These are phyloP conservation scores for Cotesia congregata DNA, from an alignment of 2,888 invertebrate genomes.

Conservation along the genomic window DNA sequence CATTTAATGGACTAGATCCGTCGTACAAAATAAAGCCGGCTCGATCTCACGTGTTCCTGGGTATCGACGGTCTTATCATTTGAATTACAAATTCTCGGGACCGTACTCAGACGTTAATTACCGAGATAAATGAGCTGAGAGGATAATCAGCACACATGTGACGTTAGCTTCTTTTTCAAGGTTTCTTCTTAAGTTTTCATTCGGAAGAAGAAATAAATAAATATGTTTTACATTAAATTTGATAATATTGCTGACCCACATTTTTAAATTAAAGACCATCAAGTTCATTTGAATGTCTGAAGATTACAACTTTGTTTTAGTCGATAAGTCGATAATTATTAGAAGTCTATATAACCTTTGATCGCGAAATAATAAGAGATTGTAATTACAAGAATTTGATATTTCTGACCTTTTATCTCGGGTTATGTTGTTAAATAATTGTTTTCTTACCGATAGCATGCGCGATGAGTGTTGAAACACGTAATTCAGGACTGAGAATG, in stretches of 20 bases:
- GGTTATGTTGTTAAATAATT: background rate
- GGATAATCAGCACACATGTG: background rate
- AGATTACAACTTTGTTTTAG: background rate
- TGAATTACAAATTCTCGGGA: constrained; percentile 28
- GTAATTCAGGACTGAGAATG: constrained; percentile 60
- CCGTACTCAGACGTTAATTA: constrained; percentile 16
- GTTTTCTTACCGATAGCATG: constrained; percentile 63
- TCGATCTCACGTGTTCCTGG: constrained; percentile 8
- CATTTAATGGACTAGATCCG: background rate
- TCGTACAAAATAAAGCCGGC: background rate
- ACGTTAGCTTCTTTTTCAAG: background rate
- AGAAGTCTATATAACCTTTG: background rate
- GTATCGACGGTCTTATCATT: background rate
- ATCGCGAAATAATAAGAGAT: background rate
- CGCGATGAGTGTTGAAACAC: constrained; percentile 66
- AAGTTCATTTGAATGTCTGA: background rate
- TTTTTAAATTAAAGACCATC: background rate
- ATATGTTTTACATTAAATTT: too few relatives aligned
- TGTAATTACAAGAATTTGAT: background rate
- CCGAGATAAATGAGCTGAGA: background rate
- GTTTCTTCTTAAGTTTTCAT: background rate
- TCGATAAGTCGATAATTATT: background rate
- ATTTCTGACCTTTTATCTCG: background rate
- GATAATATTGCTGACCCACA: background rate
- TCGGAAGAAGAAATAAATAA: too few relatives aligned